Evolutionary conservation across 2,113 vertebrate species (phyloP).

Genomic region (Laticauda colubrina): DNA sequence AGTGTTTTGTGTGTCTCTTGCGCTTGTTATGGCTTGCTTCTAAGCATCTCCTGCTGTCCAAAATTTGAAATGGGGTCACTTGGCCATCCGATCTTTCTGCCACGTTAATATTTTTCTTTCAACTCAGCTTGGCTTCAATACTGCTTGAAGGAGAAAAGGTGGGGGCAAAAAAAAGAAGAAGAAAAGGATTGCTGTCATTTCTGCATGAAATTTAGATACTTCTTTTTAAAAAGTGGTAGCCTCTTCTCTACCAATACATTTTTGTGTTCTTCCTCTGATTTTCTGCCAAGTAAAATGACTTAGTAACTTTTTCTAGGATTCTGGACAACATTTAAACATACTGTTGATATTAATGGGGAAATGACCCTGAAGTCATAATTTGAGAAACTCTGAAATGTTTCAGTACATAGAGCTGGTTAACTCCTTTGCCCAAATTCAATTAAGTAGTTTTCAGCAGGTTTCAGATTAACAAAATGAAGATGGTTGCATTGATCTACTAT

Average conservation of each 20-base stretch:
- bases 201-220: neutral
- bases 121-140: slow-evolving; percentile 39
- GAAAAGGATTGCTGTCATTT: neutral
- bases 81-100: slow-evolving; percentile 40
- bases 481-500: too few relatives aligned
- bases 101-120: slow-evolving; percentile 28
- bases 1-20: neutral
- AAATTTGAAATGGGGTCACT: slow-evolving; percentile 27
- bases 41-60: slow-evolving; percentile 4
- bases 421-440: neutral
- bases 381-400: neutral
- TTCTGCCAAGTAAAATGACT: neutral
- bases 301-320: neutral
- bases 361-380: too few relatives aligned
- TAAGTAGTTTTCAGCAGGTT: neutral
- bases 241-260: neutral
- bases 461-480: neutral
- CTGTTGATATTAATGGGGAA: neutral
- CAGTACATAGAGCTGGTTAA: neutral
- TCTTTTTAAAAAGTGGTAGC: neutral
- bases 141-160: neutral
- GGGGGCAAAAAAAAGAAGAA: neutral
- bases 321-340: neutral
- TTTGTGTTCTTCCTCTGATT: neutral
- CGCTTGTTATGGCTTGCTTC: slow-evolving; percentile 24